Percentiles rank a stretch among this genome's conserved stretches.
These are phyloP conservation scores for Pollenia griseotomentosa DNA, from an alignment of 2,888 invertebrate genomes.

Conservation along the genomic window DNA sequence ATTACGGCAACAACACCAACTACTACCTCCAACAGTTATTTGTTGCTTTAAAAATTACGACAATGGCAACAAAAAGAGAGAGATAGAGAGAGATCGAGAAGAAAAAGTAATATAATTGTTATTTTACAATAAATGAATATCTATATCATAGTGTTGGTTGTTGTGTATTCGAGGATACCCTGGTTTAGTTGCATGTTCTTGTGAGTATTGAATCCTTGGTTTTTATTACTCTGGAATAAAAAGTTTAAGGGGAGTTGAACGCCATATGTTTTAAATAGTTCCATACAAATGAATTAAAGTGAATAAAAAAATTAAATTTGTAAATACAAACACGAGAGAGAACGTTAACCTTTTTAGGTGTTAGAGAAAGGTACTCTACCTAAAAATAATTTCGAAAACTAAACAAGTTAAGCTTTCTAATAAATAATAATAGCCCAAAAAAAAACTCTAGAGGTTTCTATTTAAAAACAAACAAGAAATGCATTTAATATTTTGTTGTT, in stretches of 20 bases:
- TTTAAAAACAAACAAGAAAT: background rate
- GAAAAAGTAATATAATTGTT: slow-evolving; percentile 64
- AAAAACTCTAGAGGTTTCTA: slow-evolving; percentile 6
- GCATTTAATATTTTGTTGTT: too few relatives aligned
- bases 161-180: background rate
- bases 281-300: slow-evolving; percentile 43
- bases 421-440: slow-evolving; percentile 13
- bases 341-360: slow-evolving; percentile 33
- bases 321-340: slow-evolving; percentile 12
- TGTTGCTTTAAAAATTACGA: slow-evolving; percentile 66
- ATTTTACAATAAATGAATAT: slow-evolving; percentile 65
- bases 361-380: background rate
- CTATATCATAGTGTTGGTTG: slow-evolving; percentile 15
- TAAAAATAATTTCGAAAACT: background rate
- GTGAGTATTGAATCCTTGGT: background rate
- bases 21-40: slow-evolving; percentile 42
- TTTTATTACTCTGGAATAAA: background rate
- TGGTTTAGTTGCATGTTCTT: slow-evolving; percentile 7
- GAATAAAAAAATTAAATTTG: slow-evolving; percentile 23
- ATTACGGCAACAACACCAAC: slow-evolving; percentile 32
- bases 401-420: background rate
- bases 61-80: slow-evolving; percentile 34
- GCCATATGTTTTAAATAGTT: slow-evolving; percentile 55
- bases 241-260: slow-evolving; percentile 7
- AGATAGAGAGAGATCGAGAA: background rate